Evolutionary conservation across 2,113 vertebrate species (phyloP).

Genomic region (Orycteropus afer): DNA sequence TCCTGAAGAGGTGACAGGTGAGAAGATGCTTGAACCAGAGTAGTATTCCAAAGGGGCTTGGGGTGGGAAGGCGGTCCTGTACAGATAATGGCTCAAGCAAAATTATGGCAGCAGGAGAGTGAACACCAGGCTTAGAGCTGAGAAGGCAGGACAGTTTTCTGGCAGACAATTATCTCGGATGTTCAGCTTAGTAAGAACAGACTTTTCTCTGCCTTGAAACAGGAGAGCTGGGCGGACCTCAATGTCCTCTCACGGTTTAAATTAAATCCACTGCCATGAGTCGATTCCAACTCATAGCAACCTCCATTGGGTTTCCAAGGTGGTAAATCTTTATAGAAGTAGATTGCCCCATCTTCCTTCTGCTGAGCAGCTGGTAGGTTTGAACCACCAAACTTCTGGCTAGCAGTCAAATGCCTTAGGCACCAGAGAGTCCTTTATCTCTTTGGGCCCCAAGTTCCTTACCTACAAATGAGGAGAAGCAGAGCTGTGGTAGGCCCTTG

Average conservation of each 20-base stretch:
- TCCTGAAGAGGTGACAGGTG: not conserved
- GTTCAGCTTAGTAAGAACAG: not conserved
- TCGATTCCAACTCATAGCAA: too few species aligned
- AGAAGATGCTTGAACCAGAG: rapidly evolving
- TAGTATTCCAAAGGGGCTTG: rapidly evolving
- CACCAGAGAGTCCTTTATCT: not conserved
- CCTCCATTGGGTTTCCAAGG: too few species aligned
- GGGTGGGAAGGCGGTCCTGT: not conserved
- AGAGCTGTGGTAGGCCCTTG: not conserved
- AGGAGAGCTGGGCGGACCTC: not conserved
- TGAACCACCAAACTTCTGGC: too few species aligned
- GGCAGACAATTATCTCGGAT: rapidly evolving
- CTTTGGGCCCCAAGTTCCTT: not conserved
- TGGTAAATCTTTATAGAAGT: too few species aligned
- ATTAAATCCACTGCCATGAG: too few species aligned
- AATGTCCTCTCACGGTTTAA: not conserved
- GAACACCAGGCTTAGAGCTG: not conserved
- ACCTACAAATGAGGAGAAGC: not conserved
- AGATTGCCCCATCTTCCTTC: too few species aligned
- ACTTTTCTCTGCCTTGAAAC: not conserved
- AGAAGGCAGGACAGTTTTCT: not conserved
- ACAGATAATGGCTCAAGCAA: not conserved
- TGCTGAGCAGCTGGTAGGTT: too few species aligned
- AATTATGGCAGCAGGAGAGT: rapidly evolving
- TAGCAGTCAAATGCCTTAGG: too few species aligned